A percentile compares a stretch with the other conserved stretches of the same genome.
phyloP scores from a whole-genome alignment of 2,113 vertebrate species.

The Leptodactylus fuscus region DNA sequence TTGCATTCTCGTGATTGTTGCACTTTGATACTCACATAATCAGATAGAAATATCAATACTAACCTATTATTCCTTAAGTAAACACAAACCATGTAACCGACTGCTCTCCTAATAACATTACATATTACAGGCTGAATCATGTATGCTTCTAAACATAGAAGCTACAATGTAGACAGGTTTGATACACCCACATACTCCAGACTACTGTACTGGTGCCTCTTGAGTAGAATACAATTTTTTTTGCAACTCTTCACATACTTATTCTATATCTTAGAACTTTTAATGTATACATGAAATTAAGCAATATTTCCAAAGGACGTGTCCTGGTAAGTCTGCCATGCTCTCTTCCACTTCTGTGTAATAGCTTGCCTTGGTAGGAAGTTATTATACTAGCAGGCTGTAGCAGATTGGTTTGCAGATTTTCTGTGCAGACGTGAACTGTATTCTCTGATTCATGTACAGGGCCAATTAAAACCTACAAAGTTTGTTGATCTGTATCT shows the following conservation, averaged over 20 bases:
- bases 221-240: too few species aligned
- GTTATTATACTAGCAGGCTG: not conserved
- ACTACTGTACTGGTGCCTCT: too few species aligned
- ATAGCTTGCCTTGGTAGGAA: not conserved
- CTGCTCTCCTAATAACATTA: too few species aligned
- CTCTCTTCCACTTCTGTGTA: not conserved
- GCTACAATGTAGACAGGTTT: not conserved
- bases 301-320: not conserved
- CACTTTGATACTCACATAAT: too few species aligned
- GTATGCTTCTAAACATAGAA: not conserved
- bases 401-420: constrained; percentile 7
- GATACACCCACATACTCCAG: not conserved
- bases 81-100: too few species aligned
- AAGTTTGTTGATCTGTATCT: not conserved
- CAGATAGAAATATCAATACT: too few species aligned
- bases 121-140: not conserved
- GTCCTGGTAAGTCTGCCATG: not conserved
- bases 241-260: too few species aligned
- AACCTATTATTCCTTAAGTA: too few species aligned
- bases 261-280: too few species aligned
- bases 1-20: too few species aligned
- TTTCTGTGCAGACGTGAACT: not conserved
- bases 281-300: not conserved
- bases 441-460: not conserved
- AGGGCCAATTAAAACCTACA: not conserved